Percentiles rank a stretch among this genome's conserved stretches.
Evolutionary conservation across 1,140 invertebrate genomes (phyloP).

Genomic region (Yoshiicerus persimilis): DNA sequence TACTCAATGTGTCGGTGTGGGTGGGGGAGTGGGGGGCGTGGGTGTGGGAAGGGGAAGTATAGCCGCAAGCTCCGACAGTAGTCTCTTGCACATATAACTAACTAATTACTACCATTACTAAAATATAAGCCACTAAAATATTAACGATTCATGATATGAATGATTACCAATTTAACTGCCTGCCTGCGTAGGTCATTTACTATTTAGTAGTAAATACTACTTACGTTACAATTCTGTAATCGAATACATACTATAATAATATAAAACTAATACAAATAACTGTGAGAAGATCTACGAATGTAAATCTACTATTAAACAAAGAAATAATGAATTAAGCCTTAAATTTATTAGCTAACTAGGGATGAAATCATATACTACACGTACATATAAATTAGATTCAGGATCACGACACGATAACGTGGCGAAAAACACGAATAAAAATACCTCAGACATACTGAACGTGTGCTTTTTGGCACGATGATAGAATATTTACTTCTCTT

Average conservation of each 20-base stretch:
- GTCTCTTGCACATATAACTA: not conserved
- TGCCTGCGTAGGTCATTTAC: conserved; percentile 15
- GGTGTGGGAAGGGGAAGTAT: conserved; percentile 4
- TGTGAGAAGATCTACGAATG: conserved; percentile 18
- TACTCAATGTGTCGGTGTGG: not conserved
- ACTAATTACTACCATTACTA: not conserved
- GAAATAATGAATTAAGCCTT: conserved; percentile 21
- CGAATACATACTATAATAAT: not conserved
- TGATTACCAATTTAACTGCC: conserved; percentile 3
- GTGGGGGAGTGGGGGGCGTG: not conserved
- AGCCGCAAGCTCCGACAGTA: not conserved
- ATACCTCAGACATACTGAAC: not conserved
- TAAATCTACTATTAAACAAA: conserved; percentile 20
- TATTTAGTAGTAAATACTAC: not conserved
- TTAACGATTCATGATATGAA: not conserved
- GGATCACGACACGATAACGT: not conserved
- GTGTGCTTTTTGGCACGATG: not conserved
- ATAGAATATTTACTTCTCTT: conserved; percentile 5
- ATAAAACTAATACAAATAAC: conserved; percentile 13
- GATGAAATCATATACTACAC: not conserved
- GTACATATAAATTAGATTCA: not conserved
- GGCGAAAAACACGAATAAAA: not conserved
- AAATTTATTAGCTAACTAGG: not conserved
- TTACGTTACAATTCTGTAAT: not conserved
- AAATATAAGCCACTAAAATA: not conserved